Base-by-base conservation (phyloP, 2,797 vertebrate genomes). In the Darevskia mixta region DNA sequence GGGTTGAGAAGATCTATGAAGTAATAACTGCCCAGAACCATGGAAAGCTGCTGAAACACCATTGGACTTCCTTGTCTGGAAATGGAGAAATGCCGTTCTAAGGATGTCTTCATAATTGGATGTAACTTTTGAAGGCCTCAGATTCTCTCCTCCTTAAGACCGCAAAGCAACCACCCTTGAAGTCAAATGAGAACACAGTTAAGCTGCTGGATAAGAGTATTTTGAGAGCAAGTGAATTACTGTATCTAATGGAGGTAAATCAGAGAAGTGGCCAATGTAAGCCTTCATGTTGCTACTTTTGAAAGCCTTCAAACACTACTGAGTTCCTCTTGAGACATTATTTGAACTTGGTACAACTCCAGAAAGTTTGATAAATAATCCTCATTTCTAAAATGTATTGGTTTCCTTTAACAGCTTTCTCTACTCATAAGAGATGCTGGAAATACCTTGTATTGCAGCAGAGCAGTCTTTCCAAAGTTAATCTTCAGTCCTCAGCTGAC, bases 371-470 rank as follows among this genome's bases (percentile, higher is more conserved):
- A n/a, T 76, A 41, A 75, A 20, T 66, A 76, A 41, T 75, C 55
- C 32, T 5, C 29, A 58, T 58, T 87, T 87, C 83, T 83, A 71
- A 67, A 86, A 82, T 10, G 0, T 35, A 69, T 85, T 2, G 13
- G 32, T 85, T 82, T 49, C 8, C 0, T 58, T 49, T 32, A 72
- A 66, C 32, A 5, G 8, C 58, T 61, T 0, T 0, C 35, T 75
- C 79, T 91, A 76, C 29, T 6, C 86, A 71, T 45, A 79, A 87
- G 72, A 85, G 20, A 17, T 73, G 38, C 32, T 29, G 71, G 43
- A 89, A 69, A 49, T 1, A 27, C 58, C 38, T 38, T 82, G 1
- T 0, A 0, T 61, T 85, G 87, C 79, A 61, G 4, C 1, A 1
- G 8, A n/a, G 1, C 49, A 76, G 23, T 6, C 4, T 25, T n/a